These are phyloP conservation scores for Dendrolimus pini DNA, from an alignment of 2,888 invertebrate genomes.

Conservation along the genomic window DNA sequence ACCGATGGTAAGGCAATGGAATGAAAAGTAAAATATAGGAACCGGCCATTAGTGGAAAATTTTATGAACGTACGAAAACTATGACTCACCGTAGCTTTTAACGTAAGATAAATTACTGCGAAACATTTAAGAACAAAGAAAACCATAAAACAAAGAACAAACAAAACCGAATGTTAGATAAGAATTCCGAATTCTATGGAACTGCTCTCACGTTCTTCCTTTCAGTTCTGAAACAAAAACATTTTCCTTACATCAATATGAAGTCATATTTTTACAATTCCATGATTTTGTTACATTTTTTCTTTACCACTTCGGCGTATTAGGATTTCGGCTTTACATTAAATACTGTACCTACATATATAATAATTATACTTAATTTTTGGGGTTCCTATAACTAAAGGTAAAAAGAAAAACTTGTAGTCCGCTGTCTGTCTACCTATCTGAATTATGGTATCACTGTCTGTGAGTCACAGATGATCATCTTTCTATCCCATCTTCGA, in stretches of 20 bases:
- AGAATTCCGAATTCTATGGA: not conserved
- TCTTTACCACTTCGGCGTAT: slow-evolving; percentile 19
- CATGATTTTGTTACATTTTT: slow-evolving; percentile 20
- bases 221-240: slow-evolving; percentile 4
- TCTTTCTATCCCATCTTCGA: no score
- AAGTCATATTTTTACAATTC: slow-evolving; percentile 18
- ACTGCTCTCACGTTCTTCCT: not conserved
- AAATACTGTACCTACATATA: no score
- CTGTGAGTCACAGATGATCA: no score
- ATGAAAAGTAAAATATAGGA: no score
- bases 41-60: no score
- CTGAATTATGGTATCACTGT: no score
- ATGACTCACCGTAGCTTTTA: not conserved
- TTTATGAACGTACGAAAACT: no score
- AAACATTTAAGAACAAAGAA: not conserved
- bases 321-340: slow-evolving; percentile 5
- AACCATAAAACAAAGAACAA: not conserved
- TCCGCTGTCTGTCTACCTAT: no score
- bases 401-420: no score
- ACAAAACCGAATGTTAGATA: not conserved
- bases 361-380: no score
- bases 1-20: no score
- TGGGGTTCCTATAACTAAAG: no score
- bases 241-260: slow-evolving; percentile 4
- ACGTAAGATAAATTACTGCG: not conserved